Percentiles rank a stretch among this genome's conserved stretches.
Evolutionary conservation across 2,113 vertebrate genomes (phyloP).

Genomic region (Lamprologus speciosus): DNA sequence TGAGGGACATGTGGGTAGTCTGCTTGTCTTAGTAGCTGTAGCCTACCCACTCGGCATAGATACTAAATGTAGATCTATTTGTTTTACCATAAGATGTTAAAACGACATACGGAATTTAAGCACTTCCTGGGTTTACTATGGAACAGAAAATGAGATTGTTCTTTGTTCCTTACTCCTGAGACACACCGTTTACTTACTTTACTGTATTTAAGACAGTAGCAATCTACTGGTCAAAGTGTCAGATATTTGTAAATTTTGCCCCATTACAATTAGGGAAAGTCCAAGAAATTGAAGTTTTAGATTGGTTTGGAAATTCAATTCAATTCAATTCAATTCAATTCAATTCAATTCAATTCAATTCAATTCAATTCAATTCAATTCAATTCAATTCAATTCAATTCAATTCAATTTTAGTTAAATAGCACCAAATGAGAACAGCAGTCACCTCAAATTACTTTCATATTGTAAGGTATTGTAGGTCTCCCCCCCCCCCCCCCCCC

Average conservation of each 20-base stretch:
- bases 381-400: neutral
- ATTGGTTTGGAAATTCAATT: neutral
- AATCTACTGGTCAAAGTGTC: neutral
- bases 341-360: neutral
- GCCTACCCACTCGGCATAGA: neutral
- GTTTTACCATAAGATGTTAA: neutral
- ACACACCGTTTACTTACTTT: neutral
- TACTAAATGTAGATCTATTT: neutral
- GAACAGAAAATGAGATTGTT: neutral
- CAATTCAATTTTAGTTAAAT: neutral
- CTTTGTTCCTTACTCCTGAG: neutral
- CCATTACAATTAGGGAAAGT: neutral
- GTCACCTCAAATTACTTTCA: neutral
- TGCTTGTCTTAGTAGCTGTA: neutral
- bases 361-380: neutral
- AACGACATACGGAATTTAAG: neutral
- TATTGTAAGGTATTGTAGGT: neutral
- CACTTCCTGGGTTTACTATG: neutral
- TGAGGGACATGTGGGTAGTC: neutral
- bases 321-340: neutral
- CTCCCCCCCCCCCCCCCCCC: too few species aligned
- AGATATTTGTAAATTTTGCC: neutral
- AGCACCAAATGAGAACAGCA: neutral
- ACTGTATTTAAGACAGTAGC: neutral
- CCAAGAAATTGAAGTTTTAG: neutral